Evolutionary conservation across 2,888 invertebrate genomes (phyloP), one percentile per base, ranked within the genome.

Genomic region (Ceramica pisi): DNA sequence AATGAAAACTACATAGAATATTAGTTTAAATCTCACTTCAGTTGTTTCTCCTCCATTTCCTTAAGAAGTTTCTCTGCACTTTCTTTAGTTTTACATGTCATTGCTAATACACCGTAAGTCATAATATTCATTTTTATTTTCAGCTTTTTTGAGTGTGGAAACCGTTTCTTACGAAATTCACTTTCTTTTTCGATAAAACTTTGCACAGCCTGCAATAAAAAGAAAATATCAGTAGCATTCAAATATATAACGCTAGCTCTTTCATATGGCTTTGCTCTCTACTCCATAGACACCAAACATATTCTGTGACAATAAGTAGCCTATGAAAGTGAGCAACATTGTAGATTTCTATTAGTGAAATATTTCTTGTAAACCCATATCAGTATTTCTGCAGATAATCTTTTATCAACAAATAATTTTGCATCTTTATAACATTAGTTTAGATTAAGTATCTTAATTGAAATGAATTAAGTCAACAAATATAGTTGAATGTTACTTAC

Each of bases 81-180:
- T 44, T 96, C 95, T 81, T 96, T 95, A 8, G 96, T 97, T 73
- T 92, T 94, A 91, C 99, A 99, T 16, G 98, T 97, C 86, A 99
- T 92, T 0, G 99, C 98, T 73, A 99, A 92, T 2, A 98, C 97
- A 55, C 99, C 99, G 95, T 98, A 99, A 0, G 99, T 99, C 85
- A 98, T 96, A 82, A 98, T 96, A 92, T 99, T 97, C 0, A 97
- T 97, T 78, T 94, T 93, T 35, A 98, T 90, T 67, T 92, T 91
- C 6, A 94, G 82, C 77, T 94, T 94, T 84, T 96, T 94, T 60
- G 94, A 94, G 26, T 90, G 78, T 26, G 91, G 91, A 82, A 92
- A 91, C 48, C 87, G 88, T 80, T 91, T 93, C 71, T 91, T 90
- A 6, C 90, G 89, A 64, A 84, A 86, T 74, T 93, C 90, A 59